These are phyloP conservation scores for Notarius lentiginosus DNA, from an alignment of 2,113 vertebrate genomes.

Conservation along the genomic window DNA sequence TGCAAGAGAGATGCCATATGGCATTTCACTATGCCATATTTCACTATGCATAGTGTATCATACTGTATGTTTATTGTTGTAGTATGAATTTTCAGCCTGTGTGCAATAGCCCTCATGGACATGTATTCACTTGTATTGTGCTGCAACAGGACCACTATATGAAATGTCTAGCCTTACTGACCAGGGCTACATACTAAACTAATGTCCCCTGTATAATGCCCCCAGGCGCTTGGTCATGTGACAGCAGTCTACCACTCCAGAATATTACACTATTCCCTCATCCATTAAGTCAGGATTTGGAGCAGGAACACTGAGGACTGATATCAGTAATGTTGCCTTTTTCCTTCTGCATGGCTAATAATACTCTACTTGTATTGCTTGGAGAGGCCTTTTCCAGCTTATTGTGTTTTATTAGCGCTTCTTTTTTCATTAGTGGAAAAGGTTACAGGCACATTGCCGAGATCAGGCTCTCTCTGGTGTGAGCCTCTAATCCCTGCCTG, in stretches of 20 bases:
- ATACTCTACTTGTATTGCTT: slow-evolving; percentile 49
- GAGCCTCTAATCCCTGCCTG: slow-evolving; percentile 35
- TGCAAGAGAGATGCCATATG: neutral
- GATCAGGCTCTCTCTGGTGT: slow-evolving; percentile 41
- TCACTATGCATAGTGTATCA: too few species aligned
- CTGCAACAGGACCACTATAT: neutral
- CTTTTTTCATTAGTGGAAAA: slow-evolving; percentile 72
- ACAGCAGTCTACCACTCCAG: slow-evolving; percentile 31
- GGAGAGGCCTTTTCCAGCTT: slow-evolving; percentile 56
- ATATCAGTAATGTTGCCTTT: slow-evolving; percentile 38
- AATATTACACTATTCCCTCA: slow-evolving; percentile 44
- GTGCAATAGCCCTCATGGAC: neutral
- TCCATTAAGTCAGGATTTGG: slow-evolving; percentile 34
- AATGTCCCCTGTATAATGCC: slow-evolving; percentile 14
- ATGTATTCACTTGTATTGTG: neutral
- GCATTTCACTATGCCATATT: too few species aligned
- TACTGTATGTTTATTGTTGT: neutral
- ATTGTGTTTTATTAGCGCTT: slow-evolving; percentile 66
- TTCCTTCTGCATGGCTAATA: slow-evolving; percentile 49
- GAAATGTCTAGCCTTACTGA: neutral
- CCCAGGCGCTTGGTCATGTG: slow-evolving; percentile 1
- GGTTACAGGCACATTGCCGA: slow-evolving; percentile 67
- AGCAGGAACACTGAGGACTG: neutral
- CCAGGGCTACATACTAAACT: neutral
- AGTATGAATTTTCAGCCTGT: neutral